Evolutionary conservation across 2,113 vertebrate species (phyloP).

Genomic region (Pantherophis guttatus): DNA sequence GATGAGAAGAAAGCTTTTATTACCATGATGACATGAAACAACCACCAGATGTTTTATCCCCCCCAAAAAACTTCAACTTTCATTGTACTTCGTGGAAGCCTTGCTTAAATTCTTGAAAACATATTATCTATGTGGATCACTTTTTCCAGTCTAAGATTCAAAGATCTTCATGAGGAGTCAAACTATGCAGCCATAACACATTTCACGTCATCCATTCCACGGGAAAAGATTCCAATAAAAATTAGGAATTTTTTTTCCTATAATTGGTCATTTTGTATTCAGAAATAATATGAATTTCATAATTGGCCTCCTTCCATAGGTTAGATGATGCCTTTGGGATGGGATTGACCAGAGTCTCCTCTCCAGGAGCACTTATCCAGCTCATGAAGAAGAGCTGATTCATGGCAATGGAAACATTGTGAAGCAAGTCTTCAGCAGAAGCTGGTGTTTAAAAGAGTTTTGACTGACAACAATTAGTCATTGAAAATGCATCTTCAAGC

Average conservation of each 20-base stretch:
- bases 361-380: neutral
- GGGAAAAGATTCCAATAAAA: neutral
- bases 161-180: neutral
- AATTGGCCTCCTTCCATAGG: neutral
- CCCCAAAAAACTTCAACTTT: neutral
- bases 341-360: neutral
- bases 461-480: neutral
- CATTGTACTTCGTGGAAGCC: neutral
- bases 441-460: neutral
- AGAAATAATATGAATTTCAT: neutral
- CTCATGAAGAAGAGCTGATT: neutral
- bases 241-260: neutral
- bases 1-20: neutral
- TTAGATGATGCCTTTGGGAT: neutral
- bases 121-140: neutral
- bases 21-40: neutral
- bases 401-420: neutral
- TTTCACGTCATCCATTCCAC: neutral
- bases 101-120: neutral
- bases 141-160: neutral
- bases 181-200: neutral
- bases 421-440: neutral
- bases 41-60: neutral
- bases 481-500: neutral
- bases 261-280: neutral